phyloP scores from a whole-genome alignment of 1,140 invertebrate species.

The Caenorhabditis remanei region DNA sequence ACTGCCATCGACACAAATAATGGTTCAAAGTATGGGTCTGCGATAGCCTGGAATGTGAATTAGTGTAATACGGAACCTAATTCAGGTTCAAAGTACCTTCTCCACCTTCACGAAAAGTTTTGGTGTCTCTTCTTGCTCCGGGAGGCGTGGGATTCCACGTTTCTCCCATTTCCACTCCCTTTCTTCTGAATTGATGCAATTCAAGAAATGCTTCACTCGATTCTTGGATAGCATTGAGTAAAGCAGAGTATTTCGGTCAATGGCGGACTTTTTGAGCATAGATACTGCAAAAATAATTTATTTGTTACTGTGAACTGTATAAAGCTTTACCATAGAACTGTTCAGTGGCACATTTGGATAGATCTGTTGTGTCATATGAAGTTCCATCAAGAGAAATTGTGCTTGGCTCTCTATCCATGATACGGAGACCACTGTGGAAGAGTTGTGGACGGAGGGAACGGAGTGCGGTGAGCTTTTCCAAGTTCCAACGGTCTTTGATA shows the following conservation, averaged over 20 bases:
- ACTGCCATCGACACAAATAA: conserved; percentile 65
- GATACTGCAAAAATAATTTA: not conserved
- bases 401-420: conserved; percentile 31
- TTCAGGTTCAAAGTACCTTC: conserved; percentile 51
- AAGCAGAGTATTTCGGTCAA: not conserved
- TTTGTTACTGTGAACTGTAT: not conserved
- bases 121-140: conserved; percentile 57
- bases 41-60: conserved; percentile 66
- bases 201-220: conserved; percentile 63
- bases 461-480: conserved; percentile 24
- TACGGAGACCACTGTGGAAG: conserved; percentile 18
- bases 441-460: conserved; percentile 28
- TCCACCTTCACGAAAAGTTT: conserved; percentile 67
- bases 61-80: conserved; percentile 37
- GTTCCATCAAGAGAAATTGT: conserved; percentile 25
- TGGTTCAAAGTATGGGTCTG: conserved; percentile 68
- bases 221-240: conserved; percentile 24
- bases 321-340: conserved; percentile 2
- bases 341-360: conserved; percentile 9
- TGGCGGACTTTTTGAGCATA: conserved; percentile 15
- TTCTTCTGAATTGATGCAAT: conserved; percentile 46
- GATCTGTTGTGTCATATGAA: not conserved
- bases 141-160: conserved; percentile 58
- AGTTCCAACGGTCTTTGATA: conserved; percentile 32
- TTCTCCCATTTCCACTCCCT: conserved; percentile 64